phyloP scores from a whole-genome alignment of 2,113 vertebrate species.

The Probosciger aterrimus region DNA sequence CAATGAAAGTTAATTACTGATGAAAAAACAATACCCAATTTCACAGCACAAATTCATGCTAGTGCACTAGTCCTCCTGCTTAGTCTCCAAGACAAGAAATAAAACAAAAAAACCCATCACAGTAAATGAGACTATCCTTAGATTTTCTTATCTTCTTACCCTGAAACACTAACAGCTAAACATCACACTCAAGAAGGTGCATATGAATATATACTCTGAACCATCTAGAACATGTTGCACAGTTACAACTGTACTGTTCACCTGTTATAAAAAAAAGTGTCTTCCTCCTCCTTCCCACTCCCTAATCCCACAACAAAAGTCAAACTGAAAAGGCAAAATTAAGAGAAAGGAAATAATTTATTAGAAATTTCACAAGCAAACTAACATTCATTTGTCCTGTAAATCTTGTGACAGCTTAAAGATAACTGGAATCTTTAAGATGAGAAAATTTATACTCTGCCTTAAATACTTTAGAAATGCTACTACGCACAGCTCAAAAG shows the following conservation, averaged over 20 bases:
- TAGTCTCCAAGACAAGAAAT: neutral
- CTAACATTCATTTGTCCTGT: neutral
- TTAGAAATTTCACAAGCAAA: conserved; percentile 57
- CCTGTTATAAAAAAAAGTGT: neutral
- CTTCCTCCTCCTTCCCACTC: neutral
- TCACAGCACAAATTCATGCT: neutral
- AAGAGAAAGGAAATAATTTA: conserved; percentile 73
- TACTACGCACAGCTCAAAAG: conserved; percentile 73
- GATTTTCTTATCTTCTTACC: neutral
- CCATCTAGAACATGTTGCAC: neutral
- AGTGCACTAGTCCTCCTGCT: neutral
- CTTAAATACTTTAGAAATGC: conserved; percentile 60
- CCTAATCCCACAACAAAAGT: neutral
- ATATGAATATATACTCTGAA: neutral
- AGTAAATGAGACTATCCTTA: neutral
- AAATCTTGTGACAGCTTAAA: conserved; percentile 34
- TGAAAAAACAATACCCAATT: neutral
- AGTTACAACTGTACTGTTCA: neutral
- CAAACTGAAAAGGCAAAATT: neutral
- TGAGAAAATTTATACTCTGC: neutral
- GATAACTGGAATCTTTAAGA: conserved; percentile 3
- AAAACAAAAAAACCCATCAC: neutral
- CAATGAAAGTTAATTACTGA: neutral
- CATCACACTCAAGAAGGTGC: neutral
- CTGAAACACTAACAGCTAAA: neutral